Conservation (phyloP, 2,888 invertebrate species). For the Microplitis deprimator region DNA sequence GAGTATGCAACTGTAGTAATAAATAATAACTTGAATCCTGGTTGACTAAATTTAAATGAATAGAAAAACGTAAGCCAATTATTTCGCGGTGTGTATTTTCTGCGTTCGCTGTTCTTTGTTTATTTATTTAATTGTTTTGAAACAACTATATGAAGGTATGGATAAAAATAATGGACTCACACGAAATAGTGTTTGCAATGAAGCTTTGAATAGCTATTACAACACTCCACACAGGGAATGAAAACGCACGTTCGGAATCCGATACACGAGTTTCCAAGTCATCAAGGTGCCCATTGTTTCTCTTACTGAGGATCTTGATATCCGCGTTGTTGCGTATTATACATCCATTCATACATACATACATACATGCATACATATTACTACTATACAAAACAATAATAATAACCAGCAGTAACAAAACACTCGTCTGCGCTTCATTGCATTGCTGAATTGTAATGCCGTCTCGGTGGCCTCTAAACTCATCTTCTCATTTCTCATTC, state of each 20-base stretch:
- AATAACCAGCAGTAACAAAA: conserved; percentile 2
- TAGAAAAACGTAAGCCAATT: too few relatives aligned
- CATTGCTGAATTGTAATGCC: conserved; percentile 43
- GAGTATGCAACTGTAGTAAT: too few relatives aligned
- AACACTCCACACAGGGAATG: conserved; percentile 19
- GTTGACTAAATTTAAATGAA: too few relatives aligned
- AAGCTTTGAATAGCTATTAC: conserved; percentile 27
- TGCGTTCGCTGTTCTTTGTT: too few relatives aligned
- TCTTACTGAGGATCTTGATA: conserved; percentile 29
- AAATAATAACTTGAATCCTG: too few relatives aligned
- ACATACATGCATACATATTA: neutral
- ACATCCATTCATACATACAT: conserved; percentile 7
- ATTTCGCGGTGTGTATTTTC: too few relatives aligned
- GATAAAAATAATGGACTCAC: neutral
- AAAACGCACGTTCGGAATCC: conserved; percentile 43
- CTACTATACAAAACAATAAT: neutral
- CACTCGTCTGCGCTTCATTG: conserved; percentile 38
- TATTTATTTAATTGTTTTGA: too few relatives aligned
- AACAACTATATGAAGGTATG: too few relatives aligned
- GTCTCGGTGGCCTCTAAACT: conserved; percentile 43
- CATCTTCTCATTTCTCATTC: conserved; percentile 40
- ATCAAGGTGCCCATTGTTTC: conserved; percentile 44
- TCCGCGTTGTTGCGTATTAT: conserved; percentile 23
- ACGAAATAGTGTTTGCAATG: neutral
- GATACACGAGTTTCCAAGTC: conserved; percentile 42